Conservation (phyloP, 2,797 vertebrate genomes). For the Oreochromis mossambicus region DNA sequence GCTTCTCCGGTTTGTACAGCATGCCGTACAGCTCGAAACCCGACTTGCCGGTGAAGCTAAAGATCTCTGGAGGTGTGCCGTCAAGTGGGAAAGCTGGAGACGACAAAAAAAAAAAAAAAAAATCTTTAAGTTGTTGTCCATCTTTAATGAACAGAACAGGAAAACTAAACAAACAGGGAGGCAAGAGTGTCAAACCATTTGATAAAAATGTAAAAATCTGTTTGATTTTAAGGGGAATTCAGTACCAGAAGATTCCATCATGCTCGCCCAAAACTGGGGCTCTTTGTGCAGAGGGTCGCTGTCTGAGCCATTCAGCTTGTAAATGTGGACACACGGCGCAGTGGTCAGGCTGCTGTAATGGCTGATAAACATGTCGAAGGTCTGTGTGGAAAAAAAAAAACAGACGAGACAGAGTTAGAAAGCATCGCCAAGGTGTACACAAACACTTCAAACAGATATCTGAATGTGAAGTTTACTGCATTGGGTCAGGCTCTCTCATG, state of each 20-base stretch:
- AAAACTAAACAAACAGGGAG: neutral
- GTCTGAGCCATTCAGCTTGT: constrained; percentile 83
- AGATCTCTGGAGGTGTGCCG: constrained; percentile 88
- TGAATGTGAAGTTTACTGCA: neutral
- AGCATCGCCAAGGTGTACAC: fast-evolving
- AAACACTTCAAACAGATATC: neutral
- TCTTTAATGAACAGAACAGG: neutral
- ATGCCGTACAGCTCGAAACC: constrained; percentile 90
- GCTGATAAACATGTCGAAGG: constrained; percentile 95
- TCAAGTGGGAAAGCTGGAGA: constrained; percentile 82
- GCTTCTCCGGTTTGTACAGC: constrained; percentile 90
- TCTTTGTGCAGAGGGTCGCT: constrained; percentile 82
- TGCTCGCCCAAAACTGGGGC: constrained; percentile 92
- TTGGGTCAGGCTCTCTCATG: neutral
- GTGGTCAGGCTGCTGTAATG: constrained; percentile 92
- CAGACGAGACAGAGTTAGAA: neutral
- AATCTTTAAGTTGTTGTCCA: neutral
- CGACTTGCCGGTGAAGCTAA: constrained; percentile 85
- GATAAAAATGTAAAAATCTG: neutral
- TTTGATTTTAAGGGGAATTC: neutral
- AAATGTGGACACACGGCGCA: constrained; percentile 90
- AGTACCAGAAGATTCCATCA: constrained; percentile 92
- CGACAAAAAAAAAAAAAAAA: neutral
- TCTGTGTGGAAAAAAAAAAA: constrained; percentile 66
- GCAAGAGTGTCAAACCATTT: neutral